Evolutionary conservation across 2,888 invertebrate species (phyloP), one percentile per base, ranked within the genome.

Genomic region (Patella caerulea): DNA sequence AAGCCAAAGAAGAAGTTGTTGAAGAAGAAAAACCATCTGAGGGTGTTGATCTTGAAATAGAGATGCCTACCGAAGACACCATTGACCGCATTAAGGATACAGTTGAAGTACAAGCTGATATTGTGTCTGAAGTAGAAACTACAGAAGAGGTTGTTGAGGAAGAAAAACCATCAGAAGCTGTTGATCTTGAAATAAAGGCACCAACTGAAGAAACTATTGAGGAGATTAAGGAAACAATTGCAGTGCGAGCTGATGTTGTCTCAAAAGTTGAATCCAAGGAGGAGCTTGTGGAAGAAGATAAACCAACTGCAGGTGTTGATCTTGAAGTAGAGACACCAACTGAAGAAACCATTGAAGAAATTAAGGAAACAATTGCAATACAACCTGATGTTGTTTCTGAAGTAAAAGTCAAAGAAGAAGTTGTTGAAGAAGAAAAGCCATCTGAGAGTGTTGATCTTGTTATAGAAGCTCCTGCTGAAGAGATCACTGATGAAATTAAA

Each of bases 311-410:
- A 17, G 56, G 17, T 34, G 76, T 53, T 34, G 79, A 76, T 24
- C 70, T 75, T 45, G 73, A 77, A 34, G 56, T 65, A 53, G 76
- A 78, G 29, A 53, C 72, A 70, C 72, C 78, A 54, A 29, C 29
- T 17, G 74, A 73, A 24, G 78, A 78, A 73, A 70, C 76, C n/a
- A 82, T 82, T 77, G 86, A 86, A 75, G 85, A 84, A 75, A 73
- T 74, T 52, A 81, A 78, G 75, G 82, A 82, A 72, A 82, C 81
- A 2, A 83, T 83, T 14, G 73, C 45, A 17, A 55, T 77, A 19
- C 73, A 78, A 69, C 78, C 81, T 65, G 79, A 82, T 29, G 75
- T 76, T 12, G 70, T 76, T 17, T 65, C 77, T 70, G 79, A 82
- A 71, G 73, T 79, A 55, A 80, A 82, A 71, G 76, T 79, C 55